Evolutionary conservation across 1,140 invertebrate species (phyloP).

Genomic region (Lordiphosa collinella): DNA sequence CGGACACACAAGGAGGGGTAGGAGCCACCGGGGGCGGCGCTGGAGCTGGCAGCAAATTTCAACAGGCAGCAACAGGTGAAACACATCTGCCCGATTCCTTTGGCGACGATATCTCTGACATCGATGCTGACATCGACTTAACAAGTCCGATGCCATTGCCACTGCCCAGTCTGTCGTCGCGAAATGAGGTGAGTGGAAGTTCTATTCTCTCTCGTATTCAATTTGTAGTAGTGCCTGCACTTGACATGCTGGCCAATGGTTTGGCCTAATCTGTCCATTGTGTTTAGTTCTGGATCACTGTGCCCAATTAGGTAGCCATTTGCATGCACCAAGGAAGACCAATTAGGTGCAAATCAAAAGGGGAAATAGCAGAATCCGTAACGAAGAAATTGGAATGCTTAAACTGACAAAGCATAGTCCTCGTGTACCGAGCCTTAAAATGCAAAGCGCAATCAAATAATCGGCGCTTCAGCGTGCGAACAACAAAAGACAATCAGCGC

Average conservation of each 20-base stretch:
- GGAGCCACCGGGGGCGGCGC: constrained; percentile 6
- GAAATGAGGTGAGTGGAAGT: constrained; percentile 55
- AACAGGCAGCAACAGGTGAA: constrained; percentile 81
- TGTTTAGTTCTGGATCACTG: background rate
- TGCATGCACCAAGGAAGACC: no score
- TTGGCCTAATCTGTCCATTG: constrained; percentile 3
- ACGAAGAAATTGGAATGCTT: no score
- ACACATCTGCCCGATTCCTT: constrained; percentile 86
- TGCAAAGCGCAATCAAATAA: no score
- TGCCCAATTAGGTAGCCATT: no score
- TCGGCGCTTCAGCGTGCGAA: no score
- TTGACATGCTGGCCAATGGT: background rate
- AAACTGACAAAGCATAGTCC: no score
- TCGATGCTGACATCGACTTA: constrained; percentile 87
- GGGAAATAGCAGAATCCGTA: no score
- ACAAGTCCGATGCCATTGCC: constrained; percentile 82
- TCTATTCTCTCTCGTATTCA: constrained; percentile 7
- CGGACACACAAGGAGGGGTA: constrained; percentile 21
- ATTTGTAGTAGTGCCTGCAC: background rate
- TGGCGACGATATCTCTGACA: constrained; percentile 86
- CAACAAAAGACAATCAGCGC: no score
- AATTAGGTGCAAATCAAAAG: no score
- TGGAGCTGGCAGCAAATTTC: constrained; percentile 79
- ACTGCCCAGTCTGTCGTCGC: constrained; percentile 78
- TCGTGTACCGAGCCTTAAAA: no score